Percentiles rank a stretch among this genome's conserved stretches.
Conservation (phyloP, 2,888 invertebrate genomes). For the Graphium colonna region DNA sequence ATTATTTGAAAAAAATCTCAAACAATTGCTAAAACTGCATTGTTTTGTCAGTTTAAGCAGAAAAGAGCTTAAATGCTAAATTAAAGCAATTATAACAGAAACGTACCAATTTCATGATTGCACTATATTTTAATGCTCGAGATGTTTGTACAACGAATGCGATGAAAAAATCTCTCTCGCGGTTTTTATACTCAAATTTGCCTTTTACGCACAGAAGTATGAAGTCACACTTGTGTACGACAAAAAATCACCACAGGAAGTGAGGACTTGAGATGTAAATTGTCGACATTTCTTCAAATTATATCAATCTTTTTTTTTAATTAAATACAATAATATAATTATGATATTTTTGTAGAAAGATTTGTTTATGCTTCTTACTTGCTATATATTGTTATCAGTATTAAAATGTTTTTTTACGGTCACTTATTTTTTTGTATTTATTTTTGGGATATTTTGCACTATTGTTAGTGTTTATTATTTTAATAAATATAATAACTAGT, state of each 20-base stretch:
- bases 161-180: constrained; percentile 46
- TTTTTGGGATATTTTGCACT: too few species aligned
- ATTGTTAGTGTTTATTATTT: too few species aligned
- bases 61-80: not conserved
- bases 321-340: too few species aligned
- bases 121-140: constrained; percentile 32
- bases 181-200: constrained; percentile 62
- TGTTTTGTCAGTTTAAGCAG: not conserved
- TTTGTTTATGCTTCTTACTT: too few species aligned
- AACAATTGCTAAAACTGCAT: not conserved
- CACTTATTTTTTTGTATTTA: too few species aligned
- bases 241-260: constrained; percentile 25
- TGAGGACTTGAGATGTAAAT: constrained; percentile 29
- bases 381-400: too few species aligned
- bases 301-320: too few species aligned
- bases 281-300: too few species aligned
- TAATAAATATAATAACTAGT: too few species aligned
- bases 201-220: constrained; percentile 42
- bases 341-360: too few species aligned
- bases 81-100: constrained; percentile 17
- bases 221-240: constrained; percentile 42
- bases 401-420: too few species aligned
- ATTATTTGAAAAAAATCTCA: not conserved
- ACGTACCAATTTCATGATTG: constrained; percentile 68
- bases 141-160: constrained; percentile 48